Conservation (phyloP, 2,113 vertebrate genomes). For the Hypomesus transpacificus region DNA sequence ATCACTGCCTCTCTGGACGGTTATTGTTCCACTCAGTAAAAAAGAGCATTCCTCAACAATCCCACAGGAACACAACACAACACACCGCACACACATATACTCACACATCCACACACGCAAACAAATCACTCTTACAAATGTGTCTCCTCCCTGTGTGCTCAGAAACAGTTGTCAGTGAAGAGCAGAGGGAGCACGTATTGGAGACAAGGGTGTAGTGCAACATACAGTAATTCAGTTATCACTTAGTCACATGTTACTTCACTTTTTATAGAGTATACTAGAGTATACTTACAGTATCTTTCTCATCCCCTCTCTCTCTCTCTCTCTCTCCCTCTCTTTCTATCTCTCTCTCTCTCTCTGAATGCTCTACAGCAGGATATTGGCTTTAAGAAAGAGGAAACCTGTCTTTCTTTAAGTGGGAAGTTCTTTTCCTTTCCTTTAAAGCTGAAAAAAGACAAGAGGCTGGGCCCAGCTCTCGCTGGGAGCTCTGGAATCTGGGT, state of each 20-base stretch:
- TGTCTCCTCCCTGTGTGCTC: background rate
- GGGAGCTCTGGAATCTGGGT: constrained; percentile 58
- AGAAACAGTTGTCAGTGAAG: too few species aligned
- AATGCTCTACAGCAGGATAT: constrained; percentile 36
- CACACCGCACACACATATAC: constrained; percentile 23
- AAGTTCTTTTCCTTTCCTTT: constrained; percentile 70
- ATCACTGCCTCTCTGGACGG: constrained; percentile 22
- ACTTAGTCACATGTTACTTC: too few species aligned
- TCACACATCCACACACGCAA: constrained; percentile 14
- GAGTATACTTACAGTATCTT: background rate
- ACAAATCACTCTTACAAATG: constrained; percentile 1
- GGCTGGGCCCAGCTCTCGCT: constrained; percentile 57
- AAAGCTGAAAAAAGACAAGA: constrained; percentile 66
- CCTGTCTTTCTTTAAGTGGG: constrained; percentile 56
- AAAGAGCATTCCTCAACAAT: constrained; percentile 39
- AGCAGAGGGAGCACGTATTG: too few species aligned
- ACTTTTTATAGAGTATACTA: too few species aligned
- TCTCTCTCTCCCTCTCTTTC: background rate
- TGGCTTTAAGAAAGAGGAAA: constrained; percentile 48
- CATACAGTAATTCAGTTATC: too few species aligned
- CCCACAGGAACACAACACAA: constrained; percentile 30
- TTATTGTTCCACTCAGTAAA: constrained; percentile 43
- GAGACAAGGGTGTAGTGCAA: too few species aligned
- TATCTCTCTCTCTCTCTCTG: constrained; percentile 25
- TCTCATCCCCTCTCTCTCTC: constrained; percentile 4